Evolutionary conservation across 2,797 vertebrate genomes (phyloP).

Genomic region (Syncerus caffer): DNA sequence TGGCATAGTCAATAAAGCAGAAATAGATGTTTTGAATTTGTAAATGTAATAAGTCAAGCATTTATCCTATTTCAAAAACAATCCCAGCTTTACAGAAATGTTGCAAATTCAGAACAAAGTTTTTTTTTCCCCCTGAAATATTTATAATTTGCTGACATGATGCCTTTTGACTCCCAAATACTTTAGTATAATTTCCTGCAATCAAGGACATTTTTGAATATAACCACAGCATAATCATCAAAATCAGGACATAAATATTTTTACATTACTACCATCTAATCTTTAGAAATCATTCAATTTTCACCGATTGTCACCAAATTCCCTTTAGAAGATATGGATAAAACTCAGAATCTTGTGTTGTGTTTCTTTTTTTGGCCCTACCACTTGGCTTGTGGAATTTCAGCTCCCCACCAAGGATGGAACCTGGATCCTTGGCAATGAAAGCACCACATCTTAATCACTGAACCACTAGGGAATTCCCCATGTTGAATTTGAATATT

Average conservation of each 20-base stretch:
- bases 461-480: not conserved
- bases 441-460: not conserved
- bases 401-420: not conserved
- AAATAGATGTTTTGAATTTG: not conserved
- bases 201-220: not conserved
- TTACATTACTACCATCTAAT: not conserved
- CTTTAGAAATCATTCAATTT: not conserved
- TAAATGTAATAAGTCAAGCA: not conserved
- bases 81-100: not conserved
- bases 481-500: not conserved
- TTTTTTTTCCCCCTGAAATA: not conserved
- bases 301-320: not conserved
- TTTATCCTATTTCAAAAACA: slow-evolving; percentile 26
- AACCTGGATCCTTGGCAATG: not conserved
- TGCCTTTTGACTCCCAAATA: not conserved
- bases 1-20: not conserved
- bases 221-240: not conserved
- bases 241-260: not conserved
- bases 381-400: not conserved
- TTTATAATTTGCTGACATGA: not conserved
- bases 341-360: not conserved
- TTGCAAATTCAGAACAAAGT: not conserved
- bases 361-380: not conserved
- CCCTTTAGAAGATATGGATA: not conserved
- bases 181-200: slow-evolving; percentile 8